These are phyloP conservation scores for Lethocerus indicus DNA, from an alignment of 1,140 invertebrate genomes.

Conservation along the genomic window DNA sequence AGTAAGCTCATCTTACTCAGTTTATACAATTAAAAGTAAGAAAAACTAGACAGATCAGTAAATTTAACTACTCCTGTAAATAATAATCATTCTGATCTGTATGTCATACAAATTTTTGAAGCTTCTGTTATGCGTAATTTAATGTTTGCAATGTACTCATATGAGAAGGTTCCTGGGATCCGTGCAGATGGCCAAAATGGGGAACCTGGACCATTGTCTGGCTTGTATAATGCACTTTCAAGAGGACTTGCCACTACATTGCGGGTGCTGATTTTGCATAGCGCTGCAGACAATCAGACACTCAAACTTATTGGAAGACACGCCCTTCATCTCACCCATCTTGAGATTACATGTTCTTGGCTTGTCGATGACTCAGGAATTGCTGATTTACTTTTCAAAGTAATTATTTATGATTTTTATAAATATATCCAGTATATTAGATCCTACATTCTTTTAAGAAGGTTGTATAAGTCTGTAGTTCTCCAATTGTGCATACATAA, in stretches of 20 bases:
- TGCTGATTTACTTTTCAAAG: slow-evolving; percentile 17
- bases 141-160: neutral
- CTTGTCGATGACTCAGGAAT: slow-evolving; percentile 20
- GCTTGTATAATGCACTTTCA: slow-evolving; percentile 4
- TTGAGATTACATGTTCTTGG: slow-evolving; percentile 21
- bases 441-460: too few species aligned
- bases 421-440: too few species aligned
- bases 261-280: slow-evolving; percentile 14
- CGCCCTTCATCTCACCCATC: slow-evolving; percentile 15
- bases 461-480: too few species aligned
- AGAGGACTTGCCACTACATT: slow-evolving; percentile 16
- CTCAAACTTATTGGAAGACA: slow-evolving; percentile 18
- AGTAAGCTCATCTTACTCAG: neutral
- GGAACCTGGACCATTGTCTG: neutral
- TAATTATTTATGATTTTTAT: slow-evolving; percentile 7
- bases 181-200: neutral
- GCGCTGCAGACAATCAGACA: slow-evolving; percentile 20
- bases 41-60: neutral
- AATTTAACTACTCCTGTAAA: neutral
- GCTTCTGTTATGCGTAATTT: neutral
- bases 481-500: too few species aligned
- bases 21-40: neutral
- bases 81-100: neutral
- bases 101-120: neutral
- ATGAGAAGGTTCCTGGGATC: neutral